Percentiles rank a stretch among this genome's conserved stretches.
These are phyloP conservation scores for Psettodes erumei DNA, from an alignment of 2,113 vertebrate species.

Conservation along the genomic window DNA sequence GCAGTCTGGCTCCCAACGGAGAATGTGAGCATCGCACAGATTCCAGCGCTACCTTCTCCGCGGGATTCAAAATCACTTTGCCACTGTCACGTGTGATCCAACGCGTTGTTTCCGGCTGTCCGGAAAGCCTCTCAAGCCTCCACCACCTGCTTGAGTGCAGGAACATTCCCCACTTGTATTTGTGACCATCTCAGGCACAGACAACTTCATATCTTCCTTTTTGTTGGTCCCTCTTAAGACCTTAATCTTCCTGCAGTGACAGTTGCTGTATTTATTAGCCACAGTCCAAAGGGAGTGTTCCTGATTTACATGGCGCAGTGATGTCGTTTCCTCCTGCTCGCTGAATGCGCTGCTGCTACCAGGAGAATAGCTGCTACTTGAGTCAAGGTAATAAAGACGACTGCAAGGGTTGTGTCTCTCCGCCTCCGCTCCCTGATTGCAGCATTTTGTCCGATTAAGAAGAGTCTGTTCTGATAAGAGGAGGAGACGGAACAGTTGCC, in stretches of 20 bases:
- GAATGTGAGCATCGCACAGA: background rate
- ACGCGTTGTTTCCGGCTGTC: background rate
- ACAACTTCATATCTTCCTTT: background rate
- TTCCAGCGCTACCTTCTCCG: background rate
- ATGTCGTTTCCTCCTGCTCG: constrained; percentile 44
- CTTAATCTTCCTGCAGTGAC: constrained; percentile 23
- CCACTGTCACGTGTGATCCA: background rate
- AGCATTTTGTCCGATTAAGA: constrained; percentile 59
- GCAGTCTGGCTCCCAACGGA: background rate
- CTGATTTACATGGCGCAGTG: constrained; percentile 53
- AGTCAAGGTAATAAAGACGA: constrained; percentile 57
- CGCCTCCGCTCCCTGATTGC: constrained; percentile 44
- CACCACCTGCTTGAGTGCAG: background rate
- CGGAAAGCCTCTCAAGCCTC: background rate
- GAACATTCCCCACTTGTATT: background rate
- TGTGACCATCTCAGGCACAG: background rate
- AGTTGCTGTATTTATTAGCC: constrained; percentile 57
- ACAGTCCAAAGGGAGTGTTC: constrained; percentile 44
- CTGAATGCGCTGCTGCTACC: constrained; percentile 43
- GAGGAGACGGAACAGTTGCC: background rate
- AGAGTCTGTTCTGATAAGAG: constrained; percentile 42
- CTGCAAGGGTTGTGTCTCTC: constrained; percentile 45
- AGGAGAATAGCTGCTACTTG: constrained; percentile 37
- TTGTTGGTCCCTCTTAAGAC: background rate
- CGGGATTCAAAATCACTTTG: background rate